These are phyloP conservation scores for Bothrops jararaca DNA, from an alignment of 2,113 vertebrate genomes.

Conservation along the genomic window DNA sequence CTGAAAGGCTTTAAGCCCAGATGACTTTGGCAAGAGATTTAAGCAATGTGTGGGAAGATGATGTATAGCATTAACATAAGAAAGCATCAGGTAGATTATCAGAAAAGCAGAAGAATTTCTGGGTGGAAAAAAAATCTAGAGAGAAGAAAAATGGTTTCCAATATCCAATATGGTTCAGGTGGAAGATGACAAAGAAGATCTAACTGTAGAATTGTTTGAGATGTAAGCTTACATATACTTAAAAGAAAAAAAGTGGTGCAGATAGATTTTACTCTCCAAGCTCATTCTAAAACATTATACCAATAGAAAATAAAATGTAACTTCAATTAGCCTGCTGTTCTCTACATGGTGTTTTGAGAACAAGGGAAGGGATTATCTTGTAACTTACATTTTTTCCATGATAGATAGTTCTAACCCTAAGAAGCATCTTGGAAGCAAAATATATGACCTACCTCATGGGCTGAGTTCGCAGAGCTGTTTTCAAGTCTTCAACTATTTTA, in stretches of 20 bases:
- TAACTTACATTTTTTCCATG: neutral
- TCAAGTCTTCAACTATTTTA: conserved; percentile 95
- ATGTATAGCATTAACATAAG: neutral
- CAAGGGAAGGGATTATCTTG: neutral
- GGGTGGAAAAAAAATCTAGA: neutral
- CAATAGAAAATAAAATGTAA: neutral
- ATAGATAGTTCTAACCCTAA: neutral
- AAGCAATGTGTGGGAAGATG: neutral
- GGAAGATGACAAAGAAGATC: neutral
- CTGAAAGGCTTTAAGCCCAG: neutral
- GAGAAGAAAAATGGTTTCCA: neutral
- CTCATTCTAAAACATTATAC: neutral
- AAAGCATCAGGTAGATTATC: neutral
- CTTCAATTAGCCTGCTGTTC: neutral
- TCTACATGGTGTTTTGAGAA: neutral
- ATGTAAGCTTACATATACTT: neutral
- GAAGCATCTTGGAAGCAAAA: conserved; percentile 19
- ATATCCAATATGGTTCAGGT: neutral
- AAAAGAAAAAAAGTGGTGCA: neutral
- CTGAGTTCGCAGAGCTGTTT: conserved; percentile 94
- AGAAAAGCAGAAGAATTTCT: neutral
- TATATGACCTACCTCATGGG: conserved; percentile 85
- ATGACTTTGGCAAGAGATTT: neutral
- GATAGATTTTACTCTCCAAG: neutral
- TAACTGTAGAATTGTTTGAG: neutral